A percentile compares a stretch with the other conserved stretches of the same genome.
These are phyloP conservation scores for Temnothorax rugatulus DNA, from an alignment of 2,888 invertebrate genomes.

Conservation along the genomic window DNA sequence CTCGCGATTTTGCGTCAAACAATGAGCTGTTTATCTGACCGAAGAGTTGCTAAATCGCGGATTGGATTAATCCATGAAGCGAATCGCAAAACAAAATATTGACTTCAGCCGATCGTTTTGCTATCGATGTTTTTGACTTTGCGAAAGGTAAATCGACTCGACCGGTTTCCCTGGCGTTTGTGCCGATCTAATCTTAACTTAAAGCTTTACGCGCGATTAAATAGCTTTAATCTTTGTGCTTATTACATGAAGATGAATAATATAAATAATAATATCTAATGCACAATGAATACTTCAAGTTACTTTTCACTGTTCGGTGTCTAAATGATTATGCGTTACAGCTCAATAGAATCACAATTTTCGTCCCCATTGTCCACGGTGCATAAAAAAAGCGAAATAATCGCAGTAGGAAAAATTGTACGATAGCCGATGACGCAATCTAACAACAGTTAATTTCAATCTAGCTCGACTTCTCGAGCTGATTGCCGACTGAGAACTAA, in stretches of 20 bases:
- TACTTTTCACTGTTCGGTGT: background rate
- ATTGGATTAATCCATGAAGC: slow-evolving; percentile 37
- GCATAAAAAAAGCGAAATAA: slow-evolving; percentile 11
- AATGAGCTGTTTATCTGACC: background rate
- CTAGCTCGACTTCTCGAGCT: slow-evolving; percentile 23
- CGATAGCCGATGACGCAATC: slow-evolving; percentile 23
- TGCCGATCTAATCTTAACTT: slow-evolving; percentile 31
- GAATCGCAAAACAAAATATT: slow-evolving; percentile 63
- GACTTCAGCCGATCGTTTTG: slow-evolving; percentile 37
- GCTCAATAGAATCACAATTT: background rate
- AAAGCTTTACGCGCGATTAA: slow-evolving; percentile 28
- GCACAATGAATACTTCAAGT: background rate
- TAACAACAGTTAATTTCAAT: slow-evolving; percentile 27
- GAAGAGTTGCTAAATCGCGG: background rate
- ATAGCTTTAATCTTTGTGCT: background rate
- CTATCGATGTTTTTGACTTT: slow-evolving; percentile 52
- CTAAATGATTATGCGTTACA: background rate
- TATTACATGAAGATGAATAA: background rate
- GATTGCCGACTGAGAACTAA: background rate
- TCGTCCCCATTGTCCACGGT: background rate
- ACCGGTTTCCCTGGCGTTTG: slow-evolving; percentile 64
- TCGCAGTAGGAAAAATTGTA: background rate
- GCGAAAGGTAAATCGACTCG: slow-evolving; percentile 65
- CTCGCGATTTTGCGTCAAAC: background rate
- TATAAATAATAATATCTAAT: background rate